Percentiles rank a stretch among this genome's conserved stretches.
phyloP scores from a whole-genome alignment of 2,797 vertebrate species.

The Acropternis orthonyx region DNA sequence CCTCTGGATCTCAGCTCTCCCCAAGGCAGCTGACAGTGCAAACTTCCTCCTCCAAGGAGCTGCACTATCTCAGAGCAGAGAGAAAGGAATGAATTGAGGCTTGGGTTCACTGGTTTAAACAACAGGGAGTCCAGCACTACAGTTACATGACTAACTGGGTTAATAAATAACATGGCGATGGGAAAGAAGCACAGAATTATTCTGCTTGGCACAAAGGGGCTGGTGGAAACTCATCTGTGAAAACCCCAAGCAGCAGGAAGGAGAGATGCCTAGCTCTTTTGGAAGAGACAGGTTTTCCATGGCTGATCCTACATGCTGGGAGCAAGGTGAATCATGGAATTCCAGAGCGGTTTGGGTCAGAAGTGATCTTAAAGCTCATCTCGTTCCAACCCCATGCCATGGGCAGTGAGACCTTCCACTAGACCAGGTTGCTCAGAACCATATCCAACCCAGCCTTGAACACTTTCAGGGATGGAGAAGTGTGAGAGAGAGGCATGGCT shows the following conservation, averaged over 20 bases:
- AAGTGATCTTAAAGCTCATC: background rate
- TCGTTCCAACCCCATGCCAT: background rate
- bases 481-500: background rate
- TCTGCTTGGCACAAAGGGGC: background rate
- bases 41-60: background rate
- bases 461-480: background rate
- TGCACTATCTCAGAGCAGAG: background rate
- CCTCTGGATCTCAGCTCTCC: background rate
- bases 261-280: background rate
- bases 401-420: background rate
- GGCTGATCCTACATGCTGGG: accelerated
- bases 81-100: background rate
- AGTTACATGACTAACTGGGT: background rate
- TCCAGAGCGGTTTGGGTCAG: background rate
- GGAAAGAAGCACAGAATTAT: background rate
- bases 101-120: background rate
- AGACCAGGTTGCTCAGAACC: background rate
- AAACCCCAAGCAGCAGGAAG: background rate
- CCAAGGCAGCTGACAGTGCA: background rate
- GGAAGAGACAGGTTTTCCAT: background rate
- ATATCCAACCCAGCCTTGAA: background rate
- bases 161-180: background rate
- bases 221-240: background rate
- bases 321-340: background rate
- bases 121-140: background rate